A percentile compares a stretch with the other conserved stretches of the same genome.
phyloP scores from a whole-genome alignment of 2,888 invertebrate genomes.

The Asteroscopus sphinx region DNA sequence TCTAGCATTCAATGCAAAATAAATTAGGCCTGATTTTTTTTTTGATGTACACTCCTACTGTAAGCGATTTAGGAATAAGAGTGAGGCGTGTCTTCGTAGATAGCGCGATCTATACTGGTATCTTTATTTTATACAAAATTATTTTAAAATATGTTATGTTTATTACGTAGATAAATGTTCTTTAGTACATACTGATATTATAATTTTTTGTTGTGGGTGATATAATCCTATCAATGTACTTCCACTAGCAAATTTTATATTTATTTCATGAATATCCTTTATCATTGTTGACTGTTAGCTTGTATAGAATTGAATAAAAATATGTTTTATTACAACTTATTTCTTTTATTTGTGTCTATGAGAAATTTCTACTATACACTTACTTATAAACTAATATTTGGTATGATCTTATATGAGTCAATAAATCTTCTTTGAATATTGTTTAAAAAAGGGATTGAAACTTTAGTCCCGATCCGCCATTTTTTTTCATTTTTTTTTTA shows the following conservation, averaged over 20 bases:
- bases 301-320: constrained; percentile 58
- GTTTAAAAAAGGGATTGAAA: too few relatives aligned
- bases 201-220: constrained; percentile 36
- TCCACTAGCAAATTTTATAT: constrained; percentile 31
- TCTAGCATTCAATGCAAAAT: too few relatives aligned
- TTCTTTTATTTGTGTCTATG: constrained; percentile 19
- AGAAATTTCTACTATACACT: not conserved
- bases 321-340: constrained; percentile 42
- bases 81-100: too few relatives aligned
- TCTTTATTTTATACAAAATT: too few relatives aligned
- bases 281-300: constrained; percentile 61
- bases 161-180: too few relatives aligned
- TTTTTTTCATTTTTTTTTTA: too few relatives aligned
- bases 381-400: constrained; percentile 12
- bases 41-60: too few relatives aligned
- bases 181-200: not conserved
- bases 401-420: constrained; percentile 2
- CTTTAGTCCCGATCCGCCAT: too few relatives aligned
- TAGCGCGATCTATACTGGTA: too few relatives aligned
- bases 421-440: not conserved
- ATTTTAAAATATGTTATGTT: not conserved
- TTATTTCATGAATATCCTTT: constrained; percentile 34
- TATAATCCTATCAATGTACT: constrained; percentile 32
- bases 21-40: too few relatives aligned
- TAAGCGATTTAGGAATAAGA: too few relatives aligned